Evolutionary conservation across 1,140 invertebrate genomes (phyloP), one percentile per base, ranked within the genome.

Genomic region (Macrocentrus cingulum): DNA sequence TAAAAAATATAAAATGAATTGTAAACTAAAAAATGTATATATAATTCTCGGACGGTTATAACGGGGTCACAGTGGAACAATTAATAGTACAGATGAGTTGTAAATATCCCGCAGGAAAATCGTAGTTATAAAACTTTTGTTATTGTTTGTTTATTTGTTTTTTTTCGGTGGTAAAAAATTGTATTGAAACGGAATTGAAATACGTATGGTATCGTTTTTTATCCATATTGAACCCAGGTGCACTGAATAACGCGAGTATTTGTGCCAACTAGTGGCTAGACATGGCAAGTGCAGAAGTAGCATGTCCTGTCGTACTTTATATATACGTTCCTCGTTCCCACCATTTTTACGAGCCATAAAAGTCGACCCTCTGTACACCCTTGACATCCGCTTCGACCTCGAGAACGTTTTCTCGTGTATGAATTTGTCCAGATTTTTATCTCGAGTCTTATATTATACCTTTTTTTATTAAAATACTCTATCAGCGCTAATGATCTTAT

Each of bases 331-430:
- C 49, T 58, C 36, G 46, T 50, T 23, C 36, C 49, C 41, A 19
- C 41, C 48, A 52, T 44, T 51, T 59, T 59, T 59, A 59, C 56
- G 56, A 52, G 48, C 56, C 36, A 59, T 59, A 59, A 59, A 59
- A 59, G 48, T 59, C 56, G 18, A 50, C 49, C 25, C 39, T 13
- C 23, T 9, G n/a, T 49, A 15, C 19, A 49, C 46, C 45, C 22
- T 49, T 49, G 46, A 49, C 46, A 49, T 49, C 46, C 25, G 46
- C 13, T 15, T n/a, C 16, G 25, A 49, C 46, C 46, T 29, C 22
- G n/a, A 49, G n/a, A 13, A 2, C 13, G 13, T 32, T 7, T 18
- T 19, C 45, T 23, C 20, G n/a, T 48, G 22, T 23, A 11, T 15
- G 19, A 34, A 49, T 49, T 49, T 49, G 25, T 36, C 36, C 7